Base-by-base conservation (phyloP, 2,797 vertebrate genomes). In the Bothrops alternatus region DNA sequence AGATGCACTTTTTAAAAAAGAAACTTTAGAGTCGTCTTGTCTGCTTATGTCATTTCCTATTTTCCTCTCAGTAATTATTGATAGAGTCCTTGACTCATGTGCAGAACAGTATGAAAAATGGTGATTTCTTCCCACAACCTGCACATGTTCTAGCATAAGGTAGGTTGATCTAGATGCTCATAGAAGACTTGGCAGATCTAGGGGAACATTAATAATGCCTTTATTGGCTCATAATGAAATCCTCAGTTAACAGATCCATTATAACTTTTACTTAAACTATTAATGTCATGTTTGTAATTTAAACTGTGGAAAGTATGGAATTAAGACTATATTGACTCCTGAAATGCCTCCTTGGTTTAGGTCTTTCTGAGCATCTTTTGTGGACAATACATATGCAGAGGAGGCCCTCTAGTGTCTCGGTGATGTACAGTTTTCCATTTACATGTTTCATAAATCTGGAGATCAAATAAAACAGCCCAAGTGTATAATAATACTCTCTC, bases 361-460 rank as follows among this genome's bases (percentile, higher is more conserved):
- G 25, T 37, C 6, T 55, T 42, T 14, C 73, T 12, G 8, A 47
- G 37, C 69, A 50, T 6, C 20, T 50, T 88, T 88, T 90, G 26
- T 88, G 55, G n/a, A n/a, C 20, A 2, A 56, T 91, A 88, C 18
- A n/a, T 93, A 73, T 90, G 90, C 92, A 92, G 1, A 96, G 97
- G 96, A 94, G 93, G 97, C 86, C 97, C 95, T 69, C 97, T 97
- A 92, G 96, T 89, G 97, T 92, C 37, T 2, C 2, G 37, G n/a
- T 50, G 63, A 88, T 90, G 11, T 56, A 91, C 90, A 82, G 28
- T 94, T 53, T 50, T 32, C 90, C 6, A 0, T 16, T 55, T 50
- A 2, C 6, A 47, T 0, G 0, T 0, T 86, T 90, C 18, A 73
- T 6, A 1, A 26, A 60, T 87, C n/a, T 56, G 69, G 47, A 60